Evolutionary conservation across 64 coral and sea anemone genomes (phyloP).

Genomic region (Trachythela sp.): DNA sequence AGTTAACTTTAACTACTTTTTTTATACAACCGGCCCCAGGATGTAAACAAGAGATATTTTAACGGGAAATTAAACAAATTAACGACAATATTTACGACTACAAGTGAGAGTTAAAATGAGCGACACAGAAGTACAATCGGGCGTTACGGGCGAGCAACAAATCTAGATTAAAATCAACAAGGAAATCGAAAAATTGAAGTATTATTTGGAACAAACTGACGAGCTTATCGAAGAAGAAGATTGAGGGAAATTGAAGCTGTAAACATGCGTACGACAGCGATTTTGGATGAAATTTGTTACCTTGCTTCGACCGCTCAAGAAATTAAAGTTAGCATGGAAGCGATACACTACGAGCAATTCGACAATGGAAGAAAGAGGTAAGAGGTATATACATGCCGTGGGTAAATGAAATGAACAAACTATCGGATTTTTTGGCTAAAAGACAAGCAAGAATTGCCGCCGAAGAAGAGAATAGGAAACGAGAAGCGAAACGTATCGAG

Average conservation of each 20-base stretch:
- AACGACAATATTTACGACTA: background rate
- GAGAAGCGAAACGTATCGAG: background rate
- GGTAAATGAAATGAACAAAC: too few relatives aligned
- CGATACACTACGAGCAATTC: conserved; percentile 33
- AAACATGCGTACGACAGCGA: conserved; percentile 34
- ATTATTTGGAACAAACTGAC: conserved; percentile 60
- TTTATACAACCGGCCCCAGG: too few relatives aligned
- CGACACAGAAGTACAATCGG: too few relatives aligned
- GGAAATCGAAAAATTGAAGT: conserved; percentile 52
- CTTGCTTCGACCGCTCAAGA: conserved; percentile 44
- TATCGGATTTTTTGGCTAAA: too few relatives aligned
- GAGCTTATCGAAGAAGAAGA: conserved; percentile 49
- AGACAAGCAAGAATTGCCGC: too few relatives aligned
- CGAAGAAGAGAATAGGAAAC: conserved; percentile 11
- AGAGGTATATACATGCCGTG: too few relatives aligned
- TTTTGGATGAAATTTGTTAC: conserved; percentile 35
- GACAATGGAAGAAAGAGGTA: conserved; percentile 62
- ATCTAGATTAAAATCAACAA: conserved; percentile 44
- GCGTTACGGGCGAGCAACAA: conserved; percentile 8
- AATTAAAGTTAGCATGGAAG: conserved; percentile 58
- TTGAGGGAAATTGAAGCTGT: conserved; percentile 45
- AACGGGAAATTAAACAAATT: too few relatives aligned
- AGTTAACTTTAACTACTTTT: too few relatives aligned
- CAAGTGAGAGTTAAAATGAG: background rate
- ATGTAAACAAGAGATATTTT: background rate